Conservation (phyloP, 2,113 vertebrate species). For the Bagarius yarrelli region DNA sequence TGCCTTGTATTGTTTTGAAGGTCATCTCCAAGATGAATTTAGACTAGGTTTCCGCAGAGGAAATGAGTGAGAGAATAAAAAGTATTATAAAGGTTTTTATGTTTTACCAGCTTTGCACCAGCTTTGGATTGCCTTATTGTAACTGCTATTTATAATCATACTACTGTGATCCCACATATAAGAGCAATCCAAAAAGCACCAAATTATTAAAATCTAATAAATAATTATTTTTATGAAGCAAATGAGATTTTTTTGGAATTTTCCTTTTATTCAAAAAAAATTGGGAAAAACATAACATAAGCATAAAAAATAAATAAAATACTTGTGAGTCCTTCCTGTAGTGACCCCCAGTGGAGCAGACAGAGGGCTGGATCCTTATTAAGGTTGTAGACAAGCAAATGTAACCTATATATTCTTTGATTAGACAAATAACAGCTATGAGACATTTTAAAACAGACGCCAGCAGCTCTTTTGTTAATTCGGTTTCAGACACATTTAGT, state of each 20-base stretch:
- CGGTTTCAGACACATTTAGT: conserved; percentile 55
- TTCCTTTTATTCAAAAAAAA: not conserved
- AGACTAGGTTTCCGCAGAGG: not conserved
- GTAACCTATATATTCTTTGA: not conserved
- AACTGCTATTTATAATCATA: not conserved
- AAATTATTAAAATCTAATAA: not conserved
- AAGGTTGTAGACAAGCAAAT: not conserved
- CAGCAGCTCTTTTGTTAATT: conserved; percentile 53
- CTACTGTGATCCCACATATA: not conserved
- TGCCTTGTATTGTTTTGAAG: not conserved
- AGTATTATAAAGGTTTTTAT: too few relatives aligned
- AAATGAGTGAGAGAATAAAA: not conserved
- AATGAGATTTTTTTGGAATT: not conserved
- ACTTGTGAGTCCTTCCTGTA: conserved; percentile 11
- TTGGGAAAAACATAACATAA: not conserved
- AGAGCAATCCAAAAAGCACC: not conserved
- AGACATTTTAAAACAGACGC: not conserved
- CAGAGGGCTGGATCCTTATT: not conserved
- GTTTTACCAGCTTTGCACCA: not conserved
- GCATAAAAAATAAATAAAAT: conserved; percentile 17
- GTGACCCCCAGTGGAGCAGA: conserved; percentile 37
- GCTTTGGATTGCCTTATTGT: not conserved
- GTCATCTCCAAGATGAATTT: not conserved
- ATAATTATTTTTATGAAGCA: not conserved
- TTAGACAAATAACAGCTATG: conserved; percentile 7